Conservation (phyloP, 2,113 vertebrate genomes). For the Brachirus orientalis region DNA sequence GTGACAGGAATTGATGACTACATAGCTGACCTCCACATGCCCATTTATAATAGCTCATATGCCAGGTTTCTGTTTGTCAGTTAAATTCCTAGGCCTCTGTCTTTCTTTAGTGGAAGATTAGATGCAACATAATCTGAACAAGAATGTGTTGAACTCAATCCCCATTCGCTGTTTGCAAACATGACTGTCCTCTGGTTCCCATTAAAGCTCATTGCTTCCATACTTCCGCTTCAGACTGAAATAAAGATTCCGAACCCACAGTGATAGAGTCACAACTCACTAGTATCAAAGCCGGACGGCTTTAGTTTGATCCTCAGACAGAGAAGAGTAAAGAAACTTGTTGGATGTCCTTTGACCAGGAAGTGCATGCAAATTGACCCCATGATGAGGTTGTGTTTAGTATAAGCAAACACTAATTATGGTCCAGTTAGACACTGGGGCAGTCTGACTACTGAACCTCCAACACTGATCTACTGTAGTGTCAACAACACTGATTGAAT, state of each 20-base stretch:
- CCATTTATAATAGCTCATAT: slow-evolving; percentile 33
- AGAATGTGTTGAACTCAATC: slow-evolving; percentile 65
- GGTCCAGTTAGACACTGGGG: slow-evolving; percentile 67
- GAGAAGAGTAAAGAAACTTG: slow-evolving; percentile 26
- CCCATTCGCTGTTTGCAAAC: slow-evolving; percentile 65
- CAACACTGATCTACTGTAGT: slow-evolving; percentile 73
- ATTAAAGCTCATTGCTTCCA: slow-evolving; percentile 78
- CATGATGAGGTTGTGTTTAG: slow-evolving; percentile 71
- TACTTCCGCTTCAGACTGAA: slow-evolving; percentile 70
- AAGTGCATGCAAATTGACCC: slow-evolving; percentile 77
- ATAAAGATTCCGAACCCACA: slow-evolving; percentile 73
- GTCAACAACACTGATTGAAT: slow-evolving; percentile 80
- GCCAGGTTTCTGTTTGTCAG: slow-evolving; percentile 48
- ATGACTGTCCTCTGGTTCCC: slow-evolving; percentile 73
- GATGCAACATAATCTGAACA: slow-evolving; percentile 67
- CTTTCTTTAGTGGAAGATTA: slow-evolving; percentile 57
- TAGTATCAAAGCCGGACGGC: slow-evolving; percentile 61
- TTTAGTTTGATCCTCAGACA: slow-evolving; percentile 54
- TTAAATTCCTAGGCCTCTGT: slow-evolving; percentile 56
- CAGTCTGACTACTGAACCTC: slow-evolving; percentile 71
- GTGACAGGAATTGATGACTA: slow-evolving; percentile 55
- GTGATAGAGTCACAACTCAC: slow-evolving; percentile 62
- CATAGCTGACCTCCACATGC: slow-evolving; percentile 48
- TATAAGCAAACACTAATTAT: slow-evolving; percentile 83
- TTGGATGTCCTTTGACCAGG: slow-evolving; percentile 73